Evolutionary conservation across 1,140 invertebrate genomes (phyloP).

Genomic region (Habropoda laboriosa): DNA sequence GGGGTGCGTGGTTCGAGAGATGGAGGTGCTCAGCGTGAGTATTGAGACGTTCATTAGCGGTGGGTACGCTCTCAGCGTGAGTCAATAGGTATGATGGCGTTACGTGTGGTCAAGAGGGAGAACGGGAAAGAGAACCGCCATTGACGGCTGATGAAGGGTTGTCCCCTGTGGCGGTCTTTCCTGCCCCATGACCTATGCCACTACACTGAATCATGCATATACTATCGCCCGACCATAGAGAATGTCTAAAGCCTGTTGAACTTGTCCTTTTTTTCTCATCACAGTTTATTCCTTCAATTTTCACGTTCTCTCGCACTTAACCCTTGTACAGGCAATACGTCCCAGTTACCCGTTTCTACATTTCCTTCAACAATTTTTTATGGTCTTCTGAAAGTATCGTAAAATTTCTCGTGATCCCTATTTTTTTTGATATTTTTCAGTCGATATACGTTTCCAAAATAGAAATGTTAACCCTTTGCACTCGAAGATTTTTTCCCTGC

Average conservation of each 20-base stretch:
- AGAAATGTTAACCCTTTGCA: too few relatives aligned
- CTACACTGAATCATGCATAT: constrained; percentile 59
- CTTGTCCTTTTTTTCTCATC: constrained; percentile 4
- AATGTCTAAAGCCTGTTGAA: constrained; percentile 33
- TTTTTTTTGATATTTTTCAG: too few relatives aligned
- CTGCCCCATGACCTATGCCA: constrained; percentile 66
- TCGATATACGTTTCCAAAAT: too few relatives aligned
- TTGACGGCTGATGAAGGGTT: constrained; percentile 76
- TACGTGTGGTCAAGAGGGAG: constrained; percentile 51
- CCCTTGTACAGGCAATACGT: background rate
- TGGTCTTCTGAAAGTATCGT: too few relatives aligned
- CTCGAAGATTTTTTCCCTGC: too few relatives aligned
- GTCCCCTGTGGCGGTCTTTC: constrained; percentile 70
- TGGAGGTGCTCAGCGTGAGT: constrained; percentile 65
- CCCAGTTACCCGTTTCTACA: too few relatives aligned
- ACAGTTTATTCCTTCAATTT: constrained; percentile 14
- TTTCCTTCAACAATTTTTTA: too few relatives aligned
- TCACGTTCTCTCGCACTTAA: background rate
- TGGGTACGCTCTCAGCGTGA: constrained; percentile 65
- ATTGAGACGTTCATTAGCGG: constrained; percentile 77
- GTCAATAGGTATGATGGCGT: constrained; percentile 51
- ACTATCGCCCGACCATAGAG: constrained; percentile 28
- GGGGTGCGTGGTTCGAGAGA: constrained; percentile 54
- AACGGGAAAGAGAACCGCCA: constrained; percentile 45
- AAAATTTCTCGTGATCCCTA: too few relatives aligned